phyloP scores from a whole-genome alignment of 2,113 vertebrate species.

The rat (Rattus norvegicus) region DNA sequence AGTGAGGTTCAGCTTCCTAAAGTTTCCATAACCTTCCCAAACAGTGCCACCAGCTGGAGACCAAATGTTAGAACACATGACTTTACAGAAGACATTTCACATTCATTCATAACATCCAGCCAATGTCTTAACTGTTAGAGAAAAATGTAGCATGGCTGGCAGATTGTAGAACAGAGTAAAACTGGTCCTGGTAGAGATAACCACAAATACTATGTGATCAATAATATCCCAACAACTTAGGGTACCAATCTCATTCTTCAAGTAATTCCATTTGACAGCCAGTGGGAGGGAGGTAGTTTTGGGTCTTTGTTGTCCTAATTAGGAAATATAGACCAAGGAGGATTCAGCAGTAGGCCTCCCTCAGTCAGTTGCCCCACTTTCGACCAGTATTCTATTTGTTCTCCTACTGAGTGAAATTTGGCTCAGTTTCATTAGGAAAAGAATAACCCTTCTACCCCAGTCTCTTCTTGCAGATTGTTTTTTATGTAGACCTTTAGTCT shows the following conservation, averaged over 20 bases:
- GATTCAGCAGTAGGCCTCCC: background rate
- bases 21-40: background rate
- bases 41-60: background rate
- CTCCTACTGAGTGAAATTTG: background rate
- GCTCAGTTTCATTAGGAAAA: background rate
- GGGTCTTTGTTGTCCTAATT: background rate
- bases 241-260: background rate
- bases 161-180: background rate
- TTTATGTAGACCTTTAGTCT: background rate
- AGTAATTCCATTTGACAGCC: background rate
- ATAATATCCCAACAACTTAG: background rate
- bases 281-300: background rate
- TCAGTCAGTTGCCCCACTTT: background rate
- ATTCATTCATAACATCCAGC: background rate
- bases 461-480: background rate
- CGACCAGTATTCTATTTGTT: background rate
- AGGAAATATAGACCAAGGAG: background rate
- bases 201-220: background rate
- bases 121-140: background rate
- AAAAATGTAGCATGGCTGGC: background rate
- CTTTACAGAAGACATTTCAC: background rate
- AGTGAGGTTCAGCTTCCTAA: background rate
- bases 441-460: too few relatives aligned
- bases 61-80: background rate
- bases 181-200: background rate